A percentile compares a stretch with the other conserved stretches of the same genome.
phyloP scores from a whole-genome alignment of 2,888 invertebrate species.

The Drosophila putrida region DNA sequence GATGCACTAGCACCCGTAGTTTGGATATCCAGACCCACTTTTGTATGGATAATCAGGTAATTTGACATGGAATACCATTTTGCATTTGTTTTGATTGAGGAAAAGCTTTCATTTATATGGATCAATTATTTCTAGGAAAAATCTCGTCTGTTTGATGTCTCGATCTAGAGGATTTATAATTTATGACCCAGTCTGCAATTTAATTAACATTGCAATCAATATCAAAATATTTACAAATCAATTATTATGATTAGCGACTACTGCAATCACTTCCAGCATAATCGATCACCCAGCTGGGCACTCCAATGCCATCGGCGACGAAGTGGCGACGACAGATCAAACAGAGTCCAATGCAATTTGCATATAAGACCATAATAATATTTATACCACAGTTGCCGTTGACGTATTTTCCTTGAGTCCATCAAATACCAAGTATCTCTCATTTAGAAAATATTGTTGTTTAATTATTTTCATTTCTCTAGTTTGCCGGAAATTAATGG shows the following conservation, averaged over 20 bases:
- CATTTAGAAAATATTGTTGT: slow-evolving; percentile 11
- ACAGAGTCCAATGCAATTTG: slow-evolving; percentile 46
- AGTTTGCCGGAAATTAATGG: not conserved
- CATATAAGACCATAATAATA: slow-evolving; percentile 33
- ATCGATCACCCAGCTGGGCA: slow-evolving; percentile 74
- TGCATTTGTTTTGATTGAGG: slow-evolving; percentile 7
- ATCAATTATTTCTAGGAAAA: slow-evolving; percentile 19
- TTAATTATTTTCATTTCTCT: slow-evolving; percentile 2
- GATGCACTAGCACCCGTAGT: not conserved
- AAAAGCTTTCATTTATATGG: slow-evolving; percentile 32
- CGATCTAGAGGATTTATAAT: slow-evolving; percentile 32
- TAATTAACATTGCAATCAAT: slow-evolving; percentile 64
- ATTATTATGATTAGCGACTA: slow-evolving; percentile 72
- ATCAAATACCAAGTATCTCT: not conserved
- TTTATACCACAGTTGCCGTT: slow-evolving; percentile 51
- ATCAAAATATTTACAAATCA: slow-evolving; percentile 80
- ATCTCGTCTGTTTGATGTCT: slow-evolving; percentile 31
- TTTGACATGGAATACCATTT: slow-evolving; percentile 14
- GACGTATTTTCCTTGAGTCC: slow-evolving; percentile 18
- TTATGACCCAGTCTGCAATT: slow-evolving; percentile 55
- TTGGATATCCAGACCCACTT: not conserved
- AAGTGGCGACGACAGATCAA: slow-evolving; percentile 49
- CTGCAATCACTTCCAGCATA: slow-evolving; percentile 69
- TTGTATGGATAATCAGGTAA: not conserved
- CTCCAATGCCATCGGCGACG: slow-evolving; percentile 45